Conservation (phyloP, 2,888 invertebrate species). For the Heliothis peltigera region DNA sequence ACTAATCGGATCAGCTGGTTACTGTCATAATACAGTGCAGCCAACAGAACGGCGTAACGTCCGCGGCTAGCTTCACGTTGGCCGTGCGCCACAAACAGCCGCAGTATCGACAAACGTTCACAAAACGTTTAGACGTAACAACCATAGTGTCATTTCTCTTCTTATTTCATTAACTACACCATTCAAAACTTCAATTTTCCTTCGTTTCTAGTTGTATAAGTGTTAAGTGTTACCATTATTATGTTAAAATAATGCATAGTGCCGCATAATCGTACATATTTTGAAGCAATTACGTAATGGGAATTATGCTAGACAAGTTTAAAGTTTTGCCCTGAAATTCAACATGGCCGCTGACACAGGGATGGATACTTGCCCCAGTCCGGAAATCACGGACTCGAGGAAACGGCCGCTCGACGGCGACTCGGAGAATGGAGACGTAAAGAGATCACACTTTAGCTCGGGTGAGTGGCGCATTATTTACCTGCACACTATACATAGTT, state of each 20-base stretch:
- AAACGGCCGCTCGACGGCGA: slow-evolving; percentile 96
- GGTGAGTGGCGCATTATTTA: slow-evolving; percentile 90
- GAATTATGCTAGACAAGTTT: slow-evolving; percentile 90
- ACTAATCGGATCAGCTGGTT: slow-evolving; percentile 85
- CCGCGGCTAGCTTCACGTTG: slow-evolving; percentile 80
- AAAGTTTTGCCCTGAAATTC: slow-evolving; percentile 90
- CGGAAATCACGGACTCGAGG: slow-evolving; percentile 97
- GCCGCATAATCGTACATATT: slow-evolving; percentile 84
- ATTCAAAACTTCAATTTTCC: slow-evolving; percentile 80
- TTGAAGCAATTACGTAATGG: slow-evolving; percentile 89
- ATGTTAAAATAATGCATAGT: slow-evolving; percentile 84
- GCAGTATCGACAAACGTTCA: slow-evolving; percentile 89
- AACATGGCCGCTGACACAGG: slow-evolving; percentile 98
- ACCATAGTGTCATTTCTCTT: slow-evolving; percentile 86
- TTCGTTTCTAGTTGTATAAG: slow-evolving; percentile 84
- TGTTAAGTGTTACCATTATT: slow-evolving; percentile 85
- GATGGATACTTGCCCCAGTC: slow-evolving; percentile 98
- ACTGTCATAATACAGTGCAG: slow-evolving; percentile 80
- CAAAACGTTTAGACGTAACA: slow-evolving; percentile 88
- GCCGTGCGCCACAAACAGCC: slow-evolving; percentile 84
- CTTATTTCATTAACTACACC: slow-evolving; percentile 85
- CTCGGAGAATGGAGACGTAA: slow-evolving; percentile 96
- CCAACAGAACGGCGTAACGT: slow-evolving; percentile 76
- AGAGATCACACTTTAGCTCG: slow-evolving; percentile 97
- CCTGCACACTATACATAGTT: slow-evolving; percentile 67